Evolutionary conservation across 30 jellyfish, hydroid and myxozoan genomes (phyloP), one percentile per base, ranked within the genome.

Genomic region (Hydractinia symbiolongicarpus): DNA sequence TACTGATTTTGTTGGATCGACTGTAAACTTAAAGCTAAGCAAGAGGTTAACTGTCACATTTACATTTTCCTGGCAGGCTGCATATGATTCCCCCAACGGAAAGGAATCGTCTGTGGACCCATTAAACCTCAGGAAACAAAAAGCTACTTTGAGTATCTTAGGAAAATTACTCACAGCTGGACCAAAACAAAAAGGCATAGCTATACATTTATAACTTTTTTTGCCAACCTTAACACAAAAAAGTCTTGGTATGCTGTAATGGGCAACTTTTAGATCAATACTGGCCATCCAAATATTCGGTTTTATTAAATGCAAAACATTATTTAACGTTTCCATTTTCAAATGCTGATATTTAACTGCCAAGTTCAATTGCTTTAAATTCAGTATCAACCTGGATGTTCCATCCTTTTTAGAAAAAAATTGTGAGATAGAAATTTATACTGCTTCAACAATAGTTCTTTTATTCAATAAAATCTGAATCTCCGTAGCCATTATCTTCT

Each of bases 191-290:
- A 50, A 50, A 7, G 84, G 84, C 50, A 50, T 11, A 11, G 73
- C 81, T 11, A 55, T 17, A 21, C 9, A 76, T 54, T 76, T 9
- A 76, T 76, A 76, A 53, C 17, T 7, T 19, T n/a, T 55, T 7
- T 55, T 61, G 49, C 55, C 55, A 40, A 50, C 53, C 21, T n/a
- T 5, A 82, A 82, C 57, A 55, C 54, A 30, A 82, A 68, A 71
- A 50, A 82, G 61, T 82, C 72, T 61, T 82, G 90, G 54, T n/a
- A n/a, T n/a, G n/a, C n/a, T n/a, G n/a, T n/a, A n/a, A n/a, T 57
- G n/a, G n/a, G 84, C 84, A 76, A 50, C 84, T 55, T 83, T 83
- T 9, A 83, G 82, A 76, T 83, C 91, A 55, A 83, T 81, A 73
- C 82, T 50, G 57, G 91, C 91, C 86, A 83, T 73, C 54, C 62